Percentiles rank a stretch among this genome's conserved stretches.
phyloP scores from a whole-genome alignment of 2,888 invertebrate genomes.

The Nezara viridula region DNA sequence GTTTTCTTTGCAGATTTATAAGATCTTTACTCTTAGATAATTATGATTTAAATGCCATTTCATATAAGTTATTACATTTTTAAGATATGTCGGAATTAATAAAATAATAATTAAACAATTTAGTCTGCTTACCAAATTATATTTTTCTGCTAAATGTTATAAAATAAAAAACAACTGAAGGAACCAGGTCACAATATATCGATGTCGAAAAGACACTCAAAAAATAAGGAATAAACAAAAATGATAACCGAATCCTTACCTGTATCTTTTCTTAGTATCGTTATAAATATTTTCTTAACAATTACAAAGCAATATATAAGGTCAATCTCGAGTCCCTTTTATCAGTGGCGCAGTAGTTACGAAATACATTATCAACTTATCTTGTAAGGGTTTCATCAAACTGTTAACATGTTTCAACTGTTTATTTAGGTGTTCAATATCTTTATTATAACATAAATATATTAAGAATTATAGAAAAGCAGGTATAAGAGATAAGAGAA shows the following conservation, averaged over 20 bases:
- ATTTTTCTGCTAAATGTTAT: no score
- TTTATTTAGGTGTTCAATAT: conserved; percentile 13
- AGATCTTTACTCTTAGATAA: no score
- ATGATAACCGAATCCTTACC: background rate
- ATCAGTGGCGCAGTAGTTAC: background rate
- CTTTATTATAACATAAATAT: background rate
- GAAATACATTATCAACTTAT: background rate
- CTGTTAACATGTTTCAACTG: background rate
- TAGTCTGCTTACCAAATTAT: no score
- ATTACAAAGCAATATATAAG: background rate
- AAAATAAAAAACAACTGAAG: no score
- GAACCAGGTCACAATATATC: no score
- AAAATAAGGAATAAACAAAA: background rate
- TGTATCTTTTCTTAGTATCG: background rate
- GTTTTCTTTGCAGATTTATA: no score
- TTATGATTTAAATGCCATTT: no score
- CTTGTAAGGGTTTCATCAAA: background rate
- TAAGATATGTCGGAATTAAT: no score
- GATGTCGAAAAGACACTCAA: no score
- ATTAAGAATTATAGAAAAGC: background rate
- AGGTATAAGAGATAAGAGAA: background rate
- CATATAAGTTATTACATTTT: no score
- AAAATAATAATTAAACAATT: no score
- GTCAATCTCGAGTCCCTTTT: background rate
- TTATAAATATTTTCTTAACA: background rate